These are phyloP conservation scores for Drosophila mayri DNA, from an alignment of 1,140 invertebrate genomes.

Conservation along the genomic window DNA sequence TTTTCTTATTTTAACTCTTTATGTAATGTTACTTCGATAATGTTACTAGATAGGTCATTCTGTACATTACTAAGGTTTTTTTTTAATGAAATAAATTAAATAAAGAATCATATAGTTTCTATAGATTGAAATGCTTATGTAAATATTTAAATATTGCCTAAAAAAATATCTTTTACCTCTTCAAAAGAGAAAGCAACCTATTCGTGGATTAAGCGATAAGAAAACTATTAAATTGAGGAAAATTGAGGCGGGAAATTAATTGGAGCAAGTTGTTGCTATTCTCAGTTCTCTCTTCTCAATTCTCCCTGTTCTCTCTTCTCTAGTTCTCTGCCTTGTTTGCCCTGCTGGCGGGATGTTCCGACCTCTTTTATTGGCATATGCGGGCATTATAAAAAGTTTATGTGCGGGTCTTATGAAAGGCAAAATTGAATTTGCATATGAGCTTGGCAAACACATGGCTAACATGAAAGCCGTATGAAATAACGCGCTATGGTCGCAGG, in stretches of 20 bases:
- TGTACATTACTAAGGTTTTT: no score
- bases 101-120: no score
- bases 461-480: constrained; percentile 30
- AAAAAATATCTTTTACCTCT: neutral
- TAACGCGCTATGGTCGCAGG: constrained; percentile 35
- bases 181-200: neutral
- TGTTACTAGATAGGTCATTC: no score
- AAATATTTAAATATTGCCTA: neutral
- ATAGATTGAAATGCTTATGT: no score
- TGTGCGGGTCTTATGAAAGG: constrained; percentile 64
- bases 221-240: constrained; percentile 14
- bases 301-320: neutral
- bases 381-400: constrained; percentile 62
- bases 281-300: neutral
- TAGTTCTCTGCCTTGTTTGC: neutral
- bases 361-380: constrained; percentile 57
- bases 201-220: constrained; percentile 4
- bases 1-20: no score
- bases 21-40: no score
- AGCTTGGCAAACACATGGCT: constrained; percentile 35
- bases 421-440: constrained; percentile 65
- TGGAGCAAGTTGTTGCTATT: constrained; percentile 1
- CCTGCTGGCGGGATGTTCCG: constrained; percentile 4
- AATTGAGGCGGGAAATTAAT: constrained; percentile 8
- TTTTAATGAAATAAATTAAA: neutral